A percentile compares a stretch with the other conserved stretches of the same genome.
Conservation (phyloP, 2,888 invertebrate genomes). For the Andrena camellia region DNA sequence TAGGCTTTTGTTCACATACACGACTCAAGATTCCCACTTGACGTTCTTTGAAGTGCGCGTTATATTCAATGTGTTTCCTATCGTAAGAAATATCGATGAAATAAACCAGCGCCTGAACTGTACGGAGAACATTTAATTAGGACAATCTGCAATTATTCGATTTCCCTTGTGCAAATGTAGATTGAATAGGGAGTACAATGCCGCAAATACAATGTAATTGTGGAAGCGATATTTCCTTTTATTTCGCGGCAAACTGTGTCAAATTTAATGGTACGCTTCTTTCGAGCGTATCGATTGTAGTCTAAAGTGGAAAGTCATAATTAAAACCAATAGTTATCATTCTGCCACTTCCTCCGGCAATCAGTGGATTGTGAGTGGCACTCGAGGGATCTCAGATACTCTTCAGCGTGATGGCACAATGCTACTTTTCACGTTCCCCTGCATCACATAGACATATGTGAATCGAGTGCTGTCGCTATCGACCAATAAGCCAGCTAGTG, state of each 20-base stretch:
- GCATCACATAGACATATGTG: conserved; percentile 4
- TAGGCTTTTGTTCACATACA: too few species aligned
- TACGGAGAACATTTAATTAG: not conserved
- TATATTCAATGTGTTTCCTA: too few species aligned
- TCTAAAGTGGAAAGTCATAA: conserved; percentile 37
- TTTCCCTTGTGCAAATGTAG: not conserved
- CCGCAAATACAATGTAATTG: conserved; percentile 1
- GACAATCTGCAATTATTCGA: not conserved
- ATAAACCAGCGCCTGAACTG: not conserved
- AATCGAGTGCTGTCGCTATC: conserved; percentile 28
- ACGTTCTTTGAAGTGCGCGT: too few species aligned
- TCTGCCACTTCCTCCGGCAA: conserved; percentile 17
- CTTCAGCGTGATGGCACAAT: conserved; percentile 24
- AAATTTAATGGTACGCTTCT: conserved; percentile 16
- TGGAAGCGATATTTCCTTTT: not conserved
- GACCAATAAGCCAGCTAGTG: conserved; percentile 35
- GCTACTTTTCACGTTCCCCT: conserved; percentile 24
- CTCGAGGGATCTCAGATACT: conserved; percentile 24
- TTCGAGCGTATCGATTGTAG: conserved; percentile 6
- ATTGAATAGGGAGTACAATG: not conserved
- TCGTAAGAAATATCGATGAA: not conserved
- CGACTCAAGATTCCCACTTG: too few species aligned
- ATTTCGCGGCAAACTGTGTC: conserved; percentile 4
- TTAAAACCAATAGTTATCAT: conserved; percentile 47
- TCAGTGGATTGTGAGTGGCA: conserved; percentile 23